Conservation (phyloP, 2,113 vertebrate genomes). For the Malurus cyaneus region DNA sequence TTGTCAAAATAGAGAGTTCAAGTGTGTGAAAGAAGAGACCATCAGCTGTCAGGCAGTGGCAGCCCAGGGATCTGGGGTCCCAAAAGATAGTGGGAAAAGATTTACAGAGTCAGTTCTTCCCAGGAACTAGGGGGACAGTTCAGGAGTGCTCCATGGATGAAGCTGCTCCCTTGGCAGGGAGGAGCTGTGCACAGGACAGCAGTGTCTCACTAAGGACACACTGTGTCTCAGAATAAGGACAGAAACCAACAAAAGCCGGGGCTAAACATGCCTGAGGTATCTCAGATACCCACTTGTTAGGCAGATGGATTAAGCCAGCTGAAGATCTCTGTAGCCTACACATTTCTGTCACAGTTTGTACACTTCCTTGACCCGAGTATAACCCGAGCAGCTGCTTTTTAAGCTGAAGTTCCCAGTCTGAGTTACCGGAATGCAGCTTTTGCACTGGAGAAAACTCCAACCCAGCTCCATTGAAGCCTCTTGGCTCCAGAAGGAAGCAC, state of each 20-base stretch:
- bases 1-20: neutral
- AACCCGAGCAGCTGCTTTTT: neutral
- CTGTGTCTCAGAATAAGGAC: neutral
- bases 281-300: accelerated
- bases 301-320: neutral
- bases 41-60: too few relatives aligned
- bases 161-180: neutral
- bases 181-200: neutral
- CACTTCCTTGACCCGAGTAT: neutral
- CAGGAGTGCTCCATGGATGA: neutral
- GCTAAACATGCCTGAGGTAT: neutral
- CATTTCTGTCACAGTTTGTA: neutral
- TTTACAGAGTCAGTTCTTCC: accelerated
- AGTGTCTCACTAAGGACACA: neutral
- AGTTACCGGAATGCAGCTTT: neutral
- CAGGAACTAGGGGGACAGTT: neutral
- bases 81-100: neutral
- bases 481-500: neutral
- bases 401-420: neutral
- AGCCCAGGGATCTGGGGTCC: neutral
- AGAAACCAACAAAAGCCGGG: neutral
- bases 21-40: neutral
- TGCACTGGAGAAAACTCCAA: neutral
- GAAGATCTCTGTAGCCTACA: neutral
- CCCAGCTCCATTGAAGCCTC: neutral